Evolutionary conservation across 2,888 invertebrate species (phyloP), one percentile per base, ranked within the genome.

Genomic region (Mellilla xanthometata): DNA sequence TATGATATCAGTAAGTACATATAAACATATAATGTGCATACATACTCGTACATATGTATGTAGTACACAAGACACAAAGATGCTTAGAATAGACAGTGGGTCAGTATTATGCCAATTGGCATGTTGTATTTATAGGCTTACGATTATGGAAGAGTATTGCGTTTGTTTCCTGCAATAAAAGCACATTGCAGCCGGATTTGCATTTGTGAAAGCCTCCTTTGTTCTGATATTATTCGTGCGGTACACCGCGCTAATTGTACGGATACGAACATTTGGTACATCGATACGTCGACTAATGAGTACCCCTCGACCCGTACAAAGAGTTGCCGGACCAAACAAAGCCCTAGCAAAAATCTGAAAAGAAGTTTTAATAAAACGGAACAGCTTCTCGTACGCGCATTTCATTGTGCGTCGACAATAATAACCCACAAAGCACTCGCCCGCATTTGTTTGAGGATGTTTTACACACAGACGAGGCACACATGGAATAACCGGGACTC

Each of bases 361-460:
- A 76, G 73, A 80, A 79, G 70, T 74, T 62, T 71, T 68, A 75
- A 78, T 76, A 73, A 75, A 75, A 74, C 66, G 58, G 72, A 77
- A 76, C 75, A 68, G 72, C 70, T 76, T 66, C 71, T 75, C 71
- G 66, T 70, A 75, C 54, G 38, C 73, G 68, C 71, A 75, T 72
- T 80, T 72, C 68, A 74, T 77, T 77, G 76, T 80, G 68, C 66
- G 71, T 76, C 74, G 76, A 80, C 76, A 78, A 81, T 74, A 81
- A 82, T 80, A 82, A 76, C 73, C 74, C 73, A 78, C 78, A 77
- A 79, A 75, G 75, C 76, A 68, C 61, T 65, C 69, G 51, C 68
- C 65, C 69, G 70, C 68, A 68, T 64, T 64, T 63, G 66, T 61
- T 64, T 58, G 52, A 58, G 54, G 56, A 60, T 60, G 58, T 61